phyloP scores from a whole-genome alignment of 1,140 invertebrate species.

The Saxidomus purpurata region DNA sequence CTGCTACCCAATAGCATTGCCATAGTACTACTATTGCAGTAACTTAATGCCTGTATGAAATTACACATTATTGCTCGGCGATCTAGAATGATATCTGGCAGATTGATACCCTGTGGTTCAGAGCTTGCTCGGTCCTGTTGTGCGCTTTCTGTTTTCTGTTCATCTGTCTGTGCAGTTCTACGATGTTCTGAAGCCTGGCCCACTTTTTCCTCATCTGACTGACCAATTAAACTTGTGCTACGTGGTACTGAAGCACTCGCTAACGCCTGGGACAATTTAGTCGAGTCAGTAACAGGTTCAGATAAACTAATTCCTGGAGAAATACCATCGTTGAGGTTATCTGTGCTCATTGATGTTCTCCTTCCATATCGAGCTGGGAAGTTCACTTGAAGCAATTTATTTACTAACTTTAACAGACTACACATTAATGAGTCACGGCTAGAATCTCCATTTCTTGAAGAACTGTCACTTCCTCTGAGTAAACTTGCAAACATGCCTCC shows the following conservation, averaged over 20 bases:
- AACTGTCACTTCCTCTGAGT: slow-evolving; percentile 89
- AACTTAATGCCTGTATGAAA: slow-evolving; percentile 88
- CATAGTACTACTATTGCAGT: slow-evolving; percentile 89
- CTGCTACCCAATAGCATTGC: slow-evolving; percentile 82
- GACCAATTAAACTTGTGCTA: slow-evolving; percentile 41
- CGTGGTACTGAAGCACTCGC: slow-evolving; percentile 67
- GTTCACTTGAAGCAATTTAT: slow-evolving; percentile 91
- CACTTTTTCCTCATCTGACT: slow-evolving; percentile 83
- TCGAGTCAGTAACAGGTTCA: slow-evolving; percentile 76
- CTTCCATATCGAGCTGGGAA: slow-evolving; percentile 52
- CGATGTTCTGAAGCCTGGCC: slow-evolving; percentile 77
- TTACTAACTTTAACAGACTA: slow-evolving; percentile 90
- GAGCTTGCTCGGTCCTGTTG: slow-evolving; percentile 36
- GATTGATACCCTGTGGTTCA: slow-evolving; percentile 64
- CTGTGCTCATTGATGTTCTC: slow-evolving; percentile 46
- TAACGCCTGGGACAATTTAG: slow-evolving; percentile 77
- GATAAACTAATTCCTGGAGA: slow-evolving; percentile 64
- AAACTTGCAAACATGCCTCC: slow-evolving; percentile 90
- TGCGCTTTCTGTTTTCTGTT: slow-evolving; percentile 76
- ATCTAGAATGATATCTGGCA: slow-evolving; percentile 84
- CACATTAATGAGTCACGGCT: slow-evolving; percentile 91
- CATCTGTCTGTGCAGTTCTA: slow-evolving; percentile 75
- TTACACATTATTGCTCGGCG: slow-evolving; percentile 91
- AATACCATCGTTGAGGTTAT: slow-evolving; percentile 65
- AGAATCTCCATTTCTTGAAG: slow-evolving; percentile 87